phyloP scores from a whole-genome alignment of 2,113 vertebrate genomes.

The Zingel zingel region DNA sequence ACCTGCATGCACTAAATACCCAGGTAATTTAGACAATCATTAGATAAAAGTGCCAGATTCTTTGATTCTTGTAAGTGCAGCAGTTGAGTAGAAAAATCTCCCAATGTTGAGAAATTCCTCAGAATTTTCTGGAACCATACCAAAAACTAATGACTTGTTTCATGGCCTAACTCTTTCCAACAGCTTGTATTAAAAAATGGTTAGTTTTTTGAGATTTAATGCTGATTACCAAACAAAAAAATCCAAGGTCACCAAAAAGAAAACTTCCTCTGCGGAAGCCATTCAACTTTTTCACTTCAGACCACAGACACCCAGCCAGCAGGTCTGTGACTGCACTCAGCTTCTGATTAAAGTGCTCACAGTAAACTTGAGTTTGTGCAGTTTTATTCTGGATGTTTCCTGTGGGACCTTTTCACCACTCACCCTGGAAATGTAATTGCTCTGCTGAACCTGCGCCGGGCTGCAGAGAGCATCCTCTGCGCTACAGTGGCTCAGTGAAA shows the following conservation, averaged over 20 bases:
- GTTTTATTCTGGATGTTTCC: background rate
- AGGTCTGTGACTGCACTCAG: background rate
- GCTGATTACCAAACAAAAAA: background rate
- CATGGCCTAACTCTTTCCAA: background rate
- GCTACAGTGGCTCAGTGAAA: background rate
- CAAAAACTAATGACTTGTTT: background rate
- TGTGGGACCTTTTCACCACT: conserved; percentile 4
- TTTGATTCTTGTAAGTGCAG: no score
- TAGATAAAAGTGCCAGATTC: no score
- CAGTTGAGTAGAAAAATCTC: no score
- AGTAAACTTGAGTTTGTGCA: background rate
- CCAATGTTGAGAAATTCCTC: no score
- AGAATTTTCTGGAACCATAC: background rate
- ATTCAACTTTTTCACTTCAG: background rate
- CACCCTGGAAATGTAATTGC: background rate
- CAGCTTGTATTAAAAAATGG: background rate
- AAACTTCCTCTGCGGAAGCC: background rate
- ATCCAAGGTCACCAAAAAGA: background rate
- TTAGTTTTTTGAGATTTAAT: background rate
- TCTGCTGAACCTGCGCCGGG: background rate
- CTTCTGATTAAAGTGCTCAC: background rate
- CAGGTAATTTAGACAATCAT: no score
- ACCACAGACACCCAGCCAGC: background rate
- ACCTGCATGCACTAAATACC: no score
- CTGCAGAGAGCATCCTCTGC: background rate